Conservation (phyloP, 92 coral and sea anemone species). For the Epizoanthus fatuus region DNA sequence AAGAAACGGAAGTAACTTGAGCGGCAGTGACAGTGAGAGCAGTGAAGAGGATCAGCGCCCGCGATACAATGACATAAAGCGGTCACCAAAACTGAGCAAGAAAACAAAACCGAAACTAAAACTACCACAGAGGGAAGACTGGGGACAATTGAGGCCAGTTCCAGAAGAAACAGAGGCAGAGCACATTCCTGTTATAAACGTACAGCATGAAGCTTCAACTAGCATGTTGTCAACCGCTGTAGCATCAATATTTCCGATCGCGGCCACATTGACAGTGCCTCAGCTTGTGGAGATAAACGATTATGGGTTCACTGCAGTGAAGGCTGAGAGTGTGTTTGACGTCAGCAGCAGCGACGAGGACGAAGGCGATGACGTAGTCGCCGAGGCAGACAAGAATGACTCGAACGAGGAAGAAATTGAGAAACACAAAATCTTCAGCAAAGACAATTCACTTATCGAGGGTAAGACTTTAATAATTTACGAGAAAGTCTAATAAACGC, state of each 20-base stretch:
- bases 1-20: constrained; percentile 52
- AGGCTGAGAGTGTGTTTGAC: constrained; percentile 81
- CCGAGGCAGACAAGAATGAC: constrained; percentile 59
- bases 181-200: not conserved
- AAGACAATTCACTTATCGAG: not conserved
- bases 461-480: no score
- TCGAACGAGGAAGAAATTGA: constrained; percentile 68
- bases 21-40: constrained; percentile 25
- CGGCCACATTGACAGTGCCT: constrained; percentile 32
- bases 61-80: not conserved
- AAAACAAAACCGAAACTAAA: constrained; percentile 11
- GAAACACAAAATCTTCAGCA: not conserved
- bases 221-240: constrained; percentile 12
- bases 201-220: not conserved
- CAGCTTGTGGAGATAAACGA: constrained; percentile 13
- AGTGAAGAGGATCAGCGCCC: constrained; percentile 13
- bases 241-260: constrained; percentile 24
- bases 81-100: not conserved
- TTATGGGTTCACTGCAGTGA: constrained; percentile 67
- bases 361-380: constrained; percentile 61
- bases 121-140: not conserved
- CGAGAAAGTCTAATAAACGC: no score
- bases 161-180: constrained; percentile 17
- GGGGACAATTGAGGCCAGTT: not conserved
- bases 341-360: constrained; percentile 82